phyloP scores from a whole-genome alignment of 2,888 invertebrate genomes.

The Liposcelis brunnea region DNA sequence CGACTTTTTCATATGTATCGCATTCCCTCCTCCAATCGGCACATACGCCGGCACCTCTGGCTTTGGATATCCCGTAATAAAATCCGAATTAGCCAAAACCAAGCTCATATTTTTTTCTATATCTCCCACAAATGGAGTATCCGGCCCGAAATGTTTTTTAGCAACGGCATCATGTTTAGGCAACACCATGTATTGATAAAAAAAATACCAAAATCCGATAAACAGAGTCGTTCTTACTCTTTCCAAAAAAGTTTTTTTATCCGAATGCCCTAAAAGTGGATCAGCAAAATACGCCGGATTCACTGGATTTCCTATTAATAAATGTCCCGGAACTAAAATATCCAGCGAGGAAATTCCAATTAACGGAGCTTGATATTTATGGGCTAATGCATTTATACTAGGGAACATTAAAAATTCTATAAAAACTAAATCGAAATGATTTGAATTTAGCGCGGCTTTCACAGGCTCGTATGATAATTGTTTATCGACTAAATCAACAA shows the following conservation, averaged over 20 bases:
- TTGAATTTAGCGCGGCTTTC: no score
- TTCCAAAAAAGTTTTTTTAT: neutral
- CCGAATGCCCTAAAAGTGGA: neutral
- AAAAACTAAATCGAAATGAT: neutral
- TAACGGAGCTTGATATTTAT: neutral
- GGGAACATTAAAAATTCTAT: neutral
- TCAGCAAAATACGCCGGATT: neutral
- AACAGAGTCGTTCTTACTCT: neutral
- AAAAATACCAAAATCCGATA: neutral
- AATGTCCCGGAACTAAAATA: neutral
- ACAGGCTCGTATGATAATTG: no score
- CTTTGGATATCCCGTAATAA: neutral
- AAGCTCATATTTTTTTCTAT: neutral
- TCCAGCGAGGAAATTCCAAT: neutral
- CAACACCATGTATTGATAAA: neutral
- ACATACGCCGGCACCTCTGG: neutral
- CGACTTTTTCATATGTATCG: neutral
- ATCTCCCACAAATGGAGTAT: neutral
- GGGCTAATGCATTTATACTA: neutral
- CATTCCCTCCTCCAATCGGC: neutral
- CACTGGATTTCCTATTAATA: neutral
- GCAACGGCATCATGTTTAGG: neutral
- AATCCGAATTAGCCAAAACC: neutral
- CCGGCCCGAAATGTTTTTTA: neutral
- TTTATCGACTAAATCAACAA: no score